Conservation (phyloP, 2,113 vertebrate genomes). For the Stomatorhinus ivindoensis region DNA sequence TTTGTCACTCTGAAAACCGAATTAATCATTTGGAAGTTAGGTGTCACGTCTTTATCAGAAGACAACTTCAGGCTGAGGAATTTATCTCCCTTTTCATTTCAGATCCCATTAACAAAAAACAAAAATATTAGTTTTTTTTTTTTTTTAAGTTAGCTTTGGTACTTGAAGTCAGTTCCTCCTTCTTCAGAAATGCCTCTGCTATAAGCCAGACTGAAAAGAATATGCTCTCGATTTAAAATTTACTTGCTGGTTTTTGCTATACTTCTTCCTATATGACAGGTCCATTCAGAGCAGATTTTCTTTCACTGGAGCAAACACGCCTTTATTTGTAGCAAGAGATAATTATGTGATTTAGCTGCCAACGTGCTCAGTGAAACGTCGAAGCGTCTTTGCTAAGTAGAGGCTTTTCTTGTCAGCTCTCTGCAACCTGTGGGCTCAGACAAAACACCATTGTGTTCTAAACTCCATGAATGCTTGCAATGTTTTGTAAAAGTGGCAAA, state of each 20-base stretch:
- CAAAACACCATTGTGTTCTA: conserved; percentile 16
- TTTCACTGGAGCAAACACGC: conserved; percentile 24
- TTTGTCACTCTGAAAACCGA: conserved; percentile 57
- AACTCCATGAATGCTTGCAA: neutral
- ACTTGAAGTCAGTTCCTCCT: conserved; percentile 33
- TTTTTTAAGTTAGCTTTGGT: conserved; percentile 35
- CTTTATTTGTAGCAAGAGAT: neutral
- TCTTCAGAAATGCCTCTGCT: conserved; percentile 24
- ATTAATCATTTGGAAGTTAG: conserved; percentile 51
- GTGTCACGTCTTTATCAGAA: conserved; percentile 50
- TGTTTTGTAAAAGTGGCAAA: conserved; percentile 11
- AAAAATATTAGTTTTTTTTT: conserved; percentile 19
- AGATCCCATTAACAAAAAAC: conserved; percentile 46
- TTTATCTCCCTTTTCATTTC: conserved; percentile 17
- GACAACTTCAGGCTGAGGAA: conserved; percentile 41
- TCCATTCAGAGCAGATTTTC: conserved; percentile 19
- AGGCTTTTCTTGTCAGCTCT: conserved; percentile 15
- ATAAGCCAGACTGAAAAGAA: conserved; percentile 28
- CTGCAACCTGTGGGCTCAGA: conserved; percentile 14
- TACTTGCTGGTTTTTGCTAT: conserved; percentile 40
- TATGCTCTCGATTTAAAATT: conserved; percentile 45
- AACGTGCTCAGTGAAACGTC: conserved; percentile 3
- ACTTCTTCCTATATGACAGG: conserved; percentile 28
- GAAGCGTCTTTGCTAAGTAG: conserved; percentile 10
- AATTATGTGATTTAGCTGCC: conserved; percentile 26